Conservation (phyloP, 2,113 vertebrate genomes). For the Planiliza haematocheilus region DNA sequence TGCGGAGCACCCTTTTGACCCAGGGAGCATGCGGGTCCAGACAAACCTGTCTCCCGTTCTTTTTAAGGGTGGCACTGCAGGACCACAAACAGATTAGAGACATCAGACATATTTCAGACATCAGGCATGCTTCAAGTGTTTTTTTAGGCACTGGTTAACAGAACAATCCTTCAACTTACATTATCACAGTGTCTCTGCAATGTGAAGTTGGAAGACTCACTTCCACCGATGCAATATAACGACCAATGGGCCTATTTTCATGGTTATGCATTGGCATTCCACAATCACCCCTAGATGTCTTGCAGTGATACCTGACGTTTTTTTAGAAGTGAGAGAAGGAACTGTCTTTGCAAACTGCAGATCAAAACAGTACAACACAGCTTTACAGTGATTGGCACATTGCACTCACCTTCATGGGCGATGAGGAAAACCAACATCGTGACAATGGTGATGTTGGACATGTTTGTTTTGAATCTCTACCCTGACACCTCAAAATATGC, state of each 20-base stretch:
- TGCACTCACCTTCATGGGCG: conserved; percentile 79
- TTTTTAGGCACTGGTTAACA: not conserved
- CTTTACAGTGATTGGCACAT: not conserved
- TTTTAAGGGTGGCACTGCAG: conserved; percentile 78
- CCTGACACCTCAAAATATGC: not conserved
- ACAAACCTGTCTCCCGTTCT: conserved; percentile 65
- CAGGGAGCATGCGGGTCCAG: conserved; percentile 77
- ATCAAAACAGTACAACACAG: no score
- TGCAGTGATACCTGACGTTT: conserved; percentile 54
- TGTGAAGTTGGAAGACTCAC: conserved; percentile 82
- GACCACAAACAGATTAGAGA: conserved; percentile 22
- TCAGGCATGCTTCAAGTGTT: not conserved
- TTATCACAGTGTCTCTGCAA: conserved; percentile 85
- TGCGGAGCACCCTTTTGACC: conserved; percentile 76
- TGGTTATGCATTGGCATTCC: conserved; percentile 85
- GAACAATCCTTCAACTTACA: conserved; percentile 80
- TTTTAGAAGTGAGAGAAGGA: conserved; percentile 5
- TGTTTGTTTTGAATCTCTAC: conserved; percentile 1
- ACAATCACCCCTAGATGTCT: conserved; percentile 59
- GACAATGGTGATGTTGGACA: conserved; percentile 32
- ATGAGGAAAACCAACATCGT: conserved; percentile 61
- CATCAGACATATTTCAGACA: not conserved
- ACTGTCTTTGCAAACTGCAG: not conserved
- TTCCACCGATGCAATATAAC: conserved; percentile 79
- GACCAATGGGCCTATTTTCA: conserved; percentile 77